A percentile compares a stretch with the other conserved stretches of the same genome.
Conservation (phyloP, 92 coral and sea anemone genomes). For the Epizoanthus rinbou region DNA sequence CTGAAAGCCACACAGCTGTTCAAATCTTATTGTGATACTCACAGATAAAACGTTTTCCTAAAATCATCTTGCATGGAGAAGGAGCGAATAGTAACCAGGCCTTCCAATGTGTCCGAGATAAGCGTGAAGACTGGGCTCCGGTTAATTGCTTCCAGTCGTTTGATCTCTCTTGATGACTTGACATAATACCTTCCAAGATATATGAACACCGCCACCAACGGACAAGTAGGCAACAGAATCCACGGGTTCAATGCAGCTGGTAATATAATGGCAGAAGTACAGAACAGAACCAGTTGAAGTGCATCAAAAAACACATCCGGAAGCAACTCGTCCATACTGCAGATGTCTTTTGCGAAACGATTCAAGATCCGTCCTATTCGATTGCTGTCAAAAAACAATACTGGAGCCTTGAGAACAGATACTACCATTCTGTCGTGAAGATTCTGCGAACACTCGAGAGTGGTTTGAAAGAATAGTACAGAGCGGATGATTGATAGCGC, state of each 20-base stretch:
- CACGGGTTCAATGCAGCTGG: constrained; percentile 65
- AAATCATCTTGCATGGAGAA: constrained; percentile 63
- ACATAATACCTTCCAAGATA: constrained; percentile 59
- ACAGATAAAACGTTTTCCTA: constrained; percentile 56
- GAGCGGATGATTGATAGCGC: constrained; percentile 63
- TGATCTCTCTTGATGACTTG: constrained; percentile 64
- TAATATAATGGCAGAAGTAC: constrained; percentile 51
- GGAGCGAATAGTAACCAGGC: constrained; percentile 72
- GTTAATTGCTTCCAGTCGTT: constrained; percentile 66
- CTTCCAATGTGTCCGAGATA: constrained; percentile 67
- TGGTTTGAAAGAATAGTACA: constrained; percentile 59
- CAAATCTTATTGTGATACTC: background rate
- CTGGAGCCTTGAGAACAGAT: constrained; percentile 62
- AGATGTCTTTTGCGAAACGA: constrained; percentile 67
- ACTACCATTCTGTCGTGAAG: constrained; percentile 60
- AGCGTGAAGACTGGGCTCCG: constrained; percentile 75
- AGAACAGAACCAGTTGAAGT: constrained; percentile 59
- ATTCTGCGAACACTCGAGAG: constrained; percentile 47
- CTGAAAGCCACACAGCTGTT: too few relatives aligned
- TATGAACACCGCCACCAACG: constrained; percentile 47
- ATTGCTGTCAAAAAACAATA: constrained; percentile 65
- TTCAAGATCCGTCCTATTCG: constrained; percentile 66
- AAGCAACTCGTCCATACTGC: constrained; percentile 68
- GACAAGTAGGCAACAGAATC: constrained; percentile 56
- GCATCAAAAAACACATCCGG: constrained; percentile 69